phyloP scores from a whole-genome alignment of 2,113 vertebrate species.

The Prochilodus magdalenae region DNA sequence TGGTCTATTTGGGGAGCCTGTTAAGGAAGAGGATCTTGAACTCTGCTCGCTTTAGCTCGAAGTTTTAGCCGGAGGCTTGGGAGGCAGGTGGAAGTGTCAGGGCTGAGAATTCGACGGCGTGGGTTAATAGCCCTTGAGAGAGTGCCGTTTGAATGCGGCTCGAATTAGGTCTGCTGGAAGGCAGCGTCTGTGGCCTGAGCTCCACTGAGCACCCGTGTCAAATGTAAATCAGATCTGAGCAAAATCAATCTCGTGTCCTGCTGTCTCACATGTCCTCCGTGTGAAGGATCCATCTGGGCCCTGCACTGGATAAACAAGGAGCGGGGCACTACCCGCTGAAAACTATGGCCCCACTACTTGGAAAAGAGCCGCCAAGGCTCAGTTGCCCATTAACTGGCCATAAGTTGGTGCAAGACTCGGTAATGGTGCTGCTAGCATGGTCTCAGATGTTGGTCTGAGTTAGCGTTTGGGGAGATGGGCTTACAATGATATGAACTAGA shows the following conservation, averaged over 20 bases:
- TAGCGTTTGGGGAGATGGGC: conserved; percentile 10
- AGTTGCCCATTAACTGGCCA: conserved; percentile 21
- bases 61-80: conserved; percentile 18
- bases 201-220: conserved; percentile 37
- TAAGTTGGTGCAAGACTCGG: conserved; percentile 17
- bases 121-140: conserved; percentile 35
- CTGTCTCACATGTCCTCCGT: conserved; percentile 14
- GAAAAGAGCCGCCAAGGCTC: conserved; percentile 3
- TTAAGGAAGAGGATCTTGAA: conserved; percentile 22
- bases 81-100: conserved; percentile 30
- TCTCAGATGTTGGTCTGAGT: conserved; percentile 20
- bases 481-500: background rate
- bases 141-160: conserved; percentile 38
- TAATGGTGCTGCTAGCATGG: background rate
- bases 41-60: conserved; percentile 19
- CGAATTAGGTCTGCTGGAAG: conserved; percentile 39
- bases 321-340: background rate
- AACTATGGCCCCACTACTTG: background rate
- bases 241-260: conserved; percentile 49
- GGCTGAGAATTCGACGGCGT: conserved; percentile 36
- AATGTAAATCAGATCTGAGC: conserved; percentile 44
- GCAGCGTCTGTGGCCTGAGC: conserved; percentile 14
- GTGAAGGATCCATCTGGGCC: conserved; percentile 24
- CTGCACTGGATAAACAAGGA: conserved; percentile 21
- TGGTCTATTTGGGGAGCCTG: background rate